Evolutionary conservation across 2,797 vertebrate genomes (phyloP).

Genomic region (Antrozous pallidus): DNA sequence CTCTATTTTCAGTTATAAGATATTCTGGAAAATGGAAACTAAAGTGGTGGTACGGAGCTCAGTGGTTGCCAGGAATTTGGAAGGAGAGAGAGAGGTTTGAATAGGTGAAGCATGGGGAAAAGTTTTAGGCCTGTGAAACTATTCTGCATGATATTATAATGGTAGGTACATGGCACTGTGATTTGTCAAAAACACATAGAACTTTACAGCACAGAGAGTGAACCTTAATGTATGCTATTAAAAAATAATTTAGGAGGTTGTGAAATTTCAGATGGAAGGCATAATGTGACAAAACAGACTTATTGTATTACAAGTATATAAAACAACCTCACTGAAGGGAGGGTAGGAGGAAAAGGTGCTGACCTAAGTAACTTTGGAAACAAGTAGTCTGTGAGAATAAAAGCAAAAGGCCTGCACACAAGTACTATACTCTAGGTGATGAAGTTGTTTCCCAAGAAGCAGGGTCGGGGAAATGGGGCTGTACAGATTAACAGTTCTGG

Average conservation of each 20-base stretch:
- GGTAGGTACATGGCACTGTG: background rate
- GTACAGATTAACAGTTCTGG: too few species aligned
- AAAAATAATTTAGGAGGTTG: background rate
- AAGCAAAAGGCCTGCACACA: background rate
- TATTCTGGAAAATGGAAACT: background rate
- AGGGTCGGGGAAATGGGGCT: too few species aligned
- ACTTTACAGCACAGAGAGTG: too few species aligned
- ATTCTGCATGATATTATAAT: background rate
- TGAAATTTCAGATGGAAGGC: background rate
- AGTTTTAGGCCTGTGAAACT: background rate
- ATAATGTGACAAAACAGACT: background rate
- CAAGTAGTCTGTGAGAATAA: background rate
- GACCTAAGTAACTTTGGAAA: background rate
- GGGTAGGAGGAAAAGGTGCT: background rate
- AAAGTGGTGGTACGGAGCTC: background rate
- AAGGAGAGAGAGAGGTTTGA: background rate
- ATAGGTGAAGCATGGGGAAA: background rate
- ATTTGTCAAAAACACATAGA: background rate
- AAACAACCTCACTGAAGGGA: background rate
- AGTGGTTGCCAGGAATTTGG: background rate
- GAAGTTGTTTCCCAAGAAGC: background rate
- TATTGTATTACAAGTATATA: background rate
- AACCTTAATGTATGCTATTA: background rate
- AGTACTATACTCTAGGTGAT: background rate
- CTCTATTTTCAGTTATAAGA: background rate